Base-by-base conservation (phyloP, 2,888 invertebrate species). In the Andricus quercusramuli region DNA sequence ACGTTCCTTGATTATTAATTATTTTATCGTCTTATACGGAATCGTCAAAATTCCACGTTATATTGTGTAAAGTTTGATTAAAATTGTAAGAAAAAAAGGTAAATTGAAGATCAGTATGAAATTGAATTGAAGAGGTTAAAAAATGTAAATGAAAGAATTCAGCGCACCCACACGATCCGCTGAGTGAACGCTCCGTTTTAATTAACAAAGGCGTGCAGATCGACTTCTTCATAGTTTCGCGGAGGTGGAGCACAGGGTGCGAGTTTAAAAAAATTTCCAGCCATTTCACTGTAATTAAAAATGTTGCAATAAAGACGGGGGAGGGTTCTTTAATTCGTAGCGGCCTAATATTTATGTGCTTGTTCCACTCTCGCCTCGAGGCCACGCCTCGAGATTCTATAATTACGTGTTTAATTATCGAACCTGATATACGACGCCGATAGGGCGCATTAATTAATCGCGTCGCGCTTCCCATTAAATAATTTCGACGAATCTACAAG, bases 351-450 rank as follows among this genome's bases (percentile, higher is more conserved):
- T 88, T 88, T 88, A 87, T 88, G 83, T 85, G 68, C 84, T 84
- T 74, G 83, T 78, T 80, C 76, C 77, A 70, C 84, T 83, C 83
- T 83, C 83, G 87, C 86, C 84, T 84, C 79, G 81, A 86, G 79
- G 88, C 89, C 91, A 90, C 91, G 92, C 90, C 91, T 90, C 84
- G 84, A 88, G 88, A 91, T 91, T 92, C 90, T 91, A 90, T 90
- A 91, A 91, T 92, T 91, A 90, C 89, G 88, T 87, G 90, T 90
- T 92, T 92, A 91, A 91, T 92, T 91, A 91, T 90, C 90, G 85
- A 90, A 88, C 87, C 88, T 90, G 89, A 92, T 90, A 86, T 90
- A 90, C 87, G 88, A 82, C 86, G 85, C 79, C 83, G 88, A 88
- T 87, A 86, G 86, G 85, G 84, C 82, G 86, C 87, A 88, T 88